phyloP scores from a whole-genome alignment of 2,888 invertebrate genomes.

The Cheilosia urbana region DNA sequence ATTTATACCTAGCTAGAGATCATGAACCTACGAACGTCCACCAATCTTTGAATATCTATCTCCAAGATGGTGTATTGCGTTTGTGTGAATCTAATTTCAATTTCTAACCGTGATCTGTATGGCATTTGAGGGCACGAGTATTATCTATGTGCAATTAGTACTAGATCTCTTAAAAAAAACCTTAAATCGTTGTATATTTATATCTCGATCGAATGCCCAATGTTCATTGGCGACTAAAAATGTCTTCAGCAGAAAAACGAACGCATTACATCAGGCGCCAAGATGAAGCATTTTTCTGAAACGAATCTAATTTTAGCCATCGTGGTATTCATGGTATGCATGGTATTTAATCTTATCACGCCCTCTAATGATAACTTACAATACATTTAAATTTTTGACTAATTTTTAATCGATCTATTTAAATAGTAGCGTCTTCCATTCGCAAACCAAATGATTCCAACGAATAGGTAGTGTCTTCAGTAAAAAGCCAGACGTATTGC shows the following conservation, averaged over 20 bases:
- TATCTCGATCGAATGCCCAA: too few species aligned
- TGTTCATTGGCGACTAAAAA: too few species aligned
- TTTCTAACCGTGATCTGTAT: too few species aligned
- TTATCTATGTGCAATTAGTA: too few species aligned
- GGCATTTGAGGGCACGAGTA: too few species aligned
- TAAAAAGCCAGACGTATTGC: conserved; percentile 40
- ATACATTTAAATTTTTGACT: conserved; percentile 36
- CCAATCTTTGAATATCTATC: not conserved
- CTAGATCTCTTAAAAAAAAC: too few species aligned
- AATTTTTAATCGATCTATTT: conserved; percentile 40
- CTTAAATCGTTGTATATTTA: too few species aligned
- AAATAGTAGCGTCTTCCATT: conserved; percentile 17
- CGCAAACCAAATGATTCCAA: not conserved
- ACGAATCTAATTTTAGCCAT: not conserved
- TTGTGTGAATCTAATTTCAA: too few species aligned
- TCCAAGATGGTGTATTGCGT: too few species aligned
- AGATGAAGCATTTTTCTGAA: not conserved
- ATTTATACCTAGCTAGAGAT: conserved; percentile 2
- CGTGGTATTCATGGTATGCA: not conserved
- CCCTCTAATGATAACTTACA: not conserved
- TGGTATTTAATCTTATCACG: not conserved
- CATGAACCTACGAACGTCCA: not conserved
- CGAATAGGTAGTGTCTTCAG: too few species aligned
- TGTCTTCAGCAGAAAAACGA: too few species aligned
- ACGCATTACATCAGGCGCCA: too few species aligned